Evolutionary conservation across 35 echinoderm and acorn worm species (phyloP), one percentile per base, ranked within the genome.

Genomic region (Apostichopus parvimensis): DNA sequence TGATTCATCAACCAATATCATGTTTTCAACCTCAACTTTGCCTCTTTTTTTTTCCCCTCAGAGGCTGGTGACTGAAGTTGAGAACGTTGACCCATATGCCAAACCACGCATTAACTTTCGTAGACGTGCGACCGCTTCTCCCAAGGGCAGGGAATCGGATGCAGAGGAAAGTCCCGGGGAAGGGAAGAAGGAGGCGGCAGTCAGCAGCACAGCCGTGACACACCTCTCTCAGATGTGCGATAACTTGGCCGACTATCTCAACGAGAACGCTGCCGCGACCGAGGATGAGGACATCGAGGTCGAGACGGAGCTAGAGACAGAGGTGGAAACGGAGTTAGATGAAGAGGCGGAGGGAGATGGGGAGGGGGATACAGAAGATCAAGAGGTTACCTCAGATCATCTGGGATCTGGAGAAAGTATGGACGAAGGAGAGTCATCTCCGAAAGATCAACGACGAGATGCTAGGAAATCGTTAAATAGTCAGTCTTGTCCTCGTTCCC

Each of bases 221-320:
- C 95, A 98, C 73, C 82, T 95, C 0, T 98, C 94, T 5, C 92
- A 95, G 90, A 98, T 98, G 89, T 98, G 96, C 34, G 91, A 91
- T 71, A 98, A 93, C 75, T 76, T 98, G 12, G 94, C 94, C 0
- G 94, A 95, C 77, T 94, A 92, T 18, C 79, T 98, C 23, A 95
- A 98, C 52, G 96, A 95, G 73, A 93, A 94, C 57, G 79, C 87
- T 66, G 87, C 82, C 25, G 79, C 78, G 15, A 92, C 94, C 14
- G 93, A 92, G 25, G 95, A 96, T 65, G 95, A 96, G 13, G 93
- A 94, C 8, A 89, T 93, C 23, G 94, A 93, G 78, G 80, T 92
- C 8, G 91, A 88, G 13, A 86, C 53, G 21, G 95, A 97, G 11
- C 34, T 89, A 4, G 75, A 90, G 28, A 78, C 92, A 24, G 91